Percentiles rank a stretch among this genome's conserved stretches.
phyloP scores from a whole-genome alignment of 1,140 invertebrate species.

The Akabosia matsudoensis region DNA sequence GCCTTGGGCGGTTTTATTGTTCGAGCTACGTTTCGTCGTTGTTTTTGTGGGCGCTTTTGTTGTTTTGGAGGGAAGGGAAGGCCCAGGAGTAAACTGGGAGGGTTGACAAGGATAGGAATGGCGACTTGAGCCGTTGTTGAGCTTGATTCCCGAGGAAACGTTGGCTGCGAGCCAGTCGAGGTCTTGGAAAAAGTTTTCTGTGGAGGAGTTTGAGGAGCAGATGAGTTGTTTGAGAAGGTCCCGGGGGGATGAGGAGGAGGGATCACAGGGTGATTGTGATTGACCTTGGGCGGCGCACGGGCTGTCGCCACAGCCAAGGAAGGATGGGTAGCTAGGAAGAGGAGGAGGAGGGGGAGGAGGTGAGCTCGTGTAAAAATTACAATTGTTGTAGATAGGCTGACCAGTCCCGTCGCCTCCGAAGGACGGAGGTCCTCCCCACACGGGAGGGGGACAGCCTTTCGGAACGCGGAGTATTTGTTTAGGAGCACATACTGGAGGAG shows the following conservation, averaged over 20 bases:
- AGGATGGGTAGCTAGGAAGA: too few relatives aligned
- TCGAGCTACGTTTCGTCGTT: background rate
- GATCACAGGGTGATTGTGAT: too few relatives aligned
- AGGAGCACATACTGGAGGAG: background rate
- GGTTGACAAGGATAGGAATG: too few relatives aligned
- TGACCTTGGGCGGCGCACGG: too few relatives aligned
- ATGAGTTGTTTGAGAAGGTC: too few relatives aligned
- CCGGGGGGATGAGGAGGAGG: too few relatives aligned
- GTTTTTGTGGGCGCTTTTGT: background rate
- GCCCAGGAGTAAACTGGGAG: background rate
- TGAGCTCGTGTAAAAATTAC: background rate
- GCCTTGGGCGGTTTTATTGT: background rate
- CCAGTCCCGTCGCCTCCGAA: background rate
- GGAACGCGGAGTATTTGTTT: background rate
- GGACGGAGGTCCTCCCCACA: background rate
- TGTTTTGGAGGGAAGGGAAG: background rate
- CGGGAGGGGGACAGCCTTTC: background rate
- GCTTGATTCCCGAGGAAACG: too few relatives aligned
- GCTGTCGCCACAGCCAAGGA: too few relatives aligned
- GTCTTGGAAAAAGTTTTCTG: too few relatives aligned
- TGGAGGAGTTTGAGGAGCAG: too few relatives aligned
- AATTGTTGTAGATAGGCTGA: constrained; percentile 7
- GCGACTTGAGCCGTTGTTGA: too few relatives aligned
- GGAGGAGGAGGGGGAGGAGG: background rate
- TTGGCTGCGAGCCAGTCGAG: too few relatives aligned